phyloP scores from a whole-genome alignment of 1,140 invertebrate species.

The Drusus annulatus region DNA sequence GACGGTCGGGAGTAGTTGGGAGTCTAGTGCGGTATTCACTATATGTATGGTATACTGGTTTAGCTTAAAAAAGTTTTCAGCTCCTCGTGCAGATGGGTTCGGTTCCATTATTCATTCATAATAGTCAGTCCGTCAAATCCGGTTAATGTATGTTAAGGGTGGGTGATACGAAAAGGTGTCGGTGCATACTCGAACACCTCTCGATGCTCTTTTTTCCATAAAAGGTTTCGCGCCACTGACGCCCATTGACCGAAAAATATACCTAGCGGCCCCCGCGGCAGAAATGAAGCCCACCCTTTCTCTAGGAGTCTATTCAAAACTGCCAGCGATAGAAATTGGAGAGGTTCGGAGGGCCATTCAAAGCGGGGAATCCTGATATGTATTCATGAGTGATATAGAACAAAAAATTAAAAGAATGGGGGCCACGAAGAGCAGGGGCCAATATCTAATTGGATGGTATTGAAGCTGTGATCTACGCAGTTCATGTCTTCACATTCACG shows the following conservation, averaged over 20 bases:
- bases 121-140: too few relatives aligned
- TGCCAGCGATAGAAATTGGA: constrained; percentile 48
- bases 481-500: too few relatives aligned
- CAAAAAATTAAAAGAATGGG: constrained; percentile 48
- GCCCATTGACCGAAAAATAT: constrained; percentile 36
- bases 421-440: constrained; percentile 27
- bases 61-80: too few relatives aligned
- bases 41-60: too few relatives aligned
- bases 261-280: constrained; percentile 19
- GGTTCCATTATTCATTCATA: too few relatives aligned
- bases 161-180: too few relatives aligned
- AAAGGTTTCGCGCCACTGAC: constrained; percentile 27
- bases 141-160: too few relatives aligned
- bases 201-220: constrained; percentile 22
- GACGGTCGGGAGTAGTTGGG: too few relatives aligned
- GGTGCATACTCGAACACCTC: too few relatives aligned
- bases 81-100: too few relatives aligned
- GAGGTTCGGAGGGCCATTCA: constrained; percentile 52
- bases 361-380: constrained; percentile 51
- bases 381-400: constrained; percentile 43
- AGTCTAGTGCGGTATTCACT: too few relatives aligned
- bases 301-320: constrained; percentile 44
- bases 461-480: not conserved
- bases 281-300: not conserved
- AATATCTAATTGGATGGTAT: constrained; percentile 54